Evolutionary conservation across 2,797 vertebrate species (phyloP).

Genomic region (Mormyrops boulengeri): DNA sequence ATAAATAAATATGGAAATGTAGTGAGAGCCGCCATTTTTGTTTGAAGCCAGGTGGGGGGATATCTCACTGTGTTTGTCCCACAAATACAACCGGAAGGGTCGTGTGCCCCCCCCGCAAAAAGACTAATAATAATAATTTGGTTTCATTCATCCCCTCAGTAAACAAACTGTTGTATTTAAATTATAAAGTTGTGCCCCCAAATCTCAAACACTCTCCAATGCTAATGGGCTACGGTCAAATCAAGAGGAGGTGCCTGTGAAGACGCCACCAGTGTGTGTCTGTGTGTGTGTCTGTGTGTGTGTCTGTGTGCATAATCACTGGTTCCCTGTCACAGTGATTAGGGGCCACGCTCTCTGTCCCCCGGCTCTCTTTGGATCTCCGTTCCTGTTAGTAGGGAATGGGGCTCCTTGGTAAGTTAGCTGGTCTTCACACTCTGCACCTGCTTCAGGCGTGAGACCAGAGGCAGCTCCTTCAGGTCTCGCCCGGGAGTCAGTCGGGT

Average conservation of each 20-base stretch:
- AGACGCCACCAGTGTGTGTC: too few species aligned
- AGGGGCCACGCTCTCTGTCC: neutral
- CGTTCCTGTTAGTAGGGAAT: neutral
- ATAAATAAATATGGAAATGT: neutral
- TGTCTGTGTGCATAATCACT: neutral
- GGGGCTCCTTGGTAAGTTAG: neutral
- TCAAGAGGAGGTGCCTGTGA: neutral
- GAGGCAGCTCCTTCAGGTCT: neutral
- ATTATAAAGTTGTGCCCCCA: neutral
- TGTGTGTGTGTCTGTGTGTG: too few species aligned
- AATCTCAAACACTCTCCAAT: neutral
- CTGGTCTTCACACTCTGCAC: neutral
- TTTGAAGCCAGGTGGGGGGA: neutral
- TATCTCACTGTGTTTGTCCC: neutral
- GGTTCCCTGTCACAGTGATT: neutral
- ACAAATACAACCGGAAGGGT: neutral
- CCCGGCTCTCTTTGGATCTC: neutral
- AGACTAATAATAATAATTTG: too few species aligned
- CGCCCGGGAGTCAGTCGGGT: neutral
- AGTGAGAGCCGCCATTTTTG: neutral
- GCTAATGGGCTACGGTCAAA: neutral
- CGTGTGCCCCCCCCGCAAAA: too few species aligned
- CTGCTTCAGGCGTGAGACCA: neutral
- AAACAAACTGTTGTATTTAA: neutral
- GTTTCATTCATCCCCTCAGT: neutral